Percentiles rank a stretch among this genome's conserved stretches.
Conservation (phyloP, 1,140 invertebrate species). For the Papilio dardanus region DNA sequence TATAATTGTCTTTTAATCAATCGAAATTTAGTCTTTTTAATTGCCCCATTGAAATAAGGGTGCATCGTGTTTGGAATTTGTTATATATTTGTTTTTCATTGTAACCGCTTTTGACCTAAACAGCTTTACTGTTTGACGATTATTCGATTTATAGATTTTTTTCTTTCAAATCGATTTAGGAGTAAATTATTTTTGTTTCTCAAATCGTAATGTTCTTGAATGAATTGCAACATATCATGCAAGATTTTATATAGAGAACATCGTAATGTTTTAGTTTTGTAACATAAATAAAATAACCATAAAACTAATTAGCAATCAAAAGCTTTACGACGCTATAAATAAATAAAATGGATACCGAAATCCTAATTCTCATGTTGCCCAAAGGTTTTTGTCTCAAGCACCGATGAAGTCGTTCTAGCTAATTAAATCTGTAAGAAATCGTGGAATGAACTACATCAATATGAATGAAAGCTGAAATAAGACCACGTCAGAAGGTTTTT, state of each 20-base stretch:
- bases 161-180: no score
- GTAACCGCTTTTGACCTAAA: not conserved
- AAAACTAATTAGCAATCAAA: slow-evolving; percentile 78
- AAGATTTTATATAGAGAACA: not conserved
- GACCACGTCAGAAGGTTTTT: not conserved
- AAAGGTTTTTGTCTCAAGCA: slow-evolving; percentile 61
- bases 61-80: not conserved
- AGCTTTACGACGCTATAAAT: slow-evolving; percentile 70
- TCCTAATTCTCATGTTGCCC: slow-evolving; percentile 57
- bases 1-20: not conserved
- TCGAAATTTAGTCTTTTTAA: not conserved
- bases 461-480: slow-evolving; percentile 52
- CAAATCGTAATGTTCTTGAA: not conserved
- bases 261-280: slow-evolving; percentile 39
- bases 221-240: not conserved
- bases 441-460: slow-evolving; percentile 49
- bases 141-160: no score
- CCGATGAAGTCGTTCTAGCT: slow-evolving; percentile 62
- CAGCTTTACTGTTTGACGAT: not conserved
- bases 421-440: slow-evolving; percentile 41
- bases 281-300: slow-evolving; percentile 61
- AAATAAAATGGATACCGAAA: slow-evolving; percentile 64
- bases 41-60: not conserved
- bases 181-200: no score
- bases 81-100: not conserved